Conservation (phyloP, 2,113 vertebrate genomes). For the Lasiurus cinereus region DNA sequence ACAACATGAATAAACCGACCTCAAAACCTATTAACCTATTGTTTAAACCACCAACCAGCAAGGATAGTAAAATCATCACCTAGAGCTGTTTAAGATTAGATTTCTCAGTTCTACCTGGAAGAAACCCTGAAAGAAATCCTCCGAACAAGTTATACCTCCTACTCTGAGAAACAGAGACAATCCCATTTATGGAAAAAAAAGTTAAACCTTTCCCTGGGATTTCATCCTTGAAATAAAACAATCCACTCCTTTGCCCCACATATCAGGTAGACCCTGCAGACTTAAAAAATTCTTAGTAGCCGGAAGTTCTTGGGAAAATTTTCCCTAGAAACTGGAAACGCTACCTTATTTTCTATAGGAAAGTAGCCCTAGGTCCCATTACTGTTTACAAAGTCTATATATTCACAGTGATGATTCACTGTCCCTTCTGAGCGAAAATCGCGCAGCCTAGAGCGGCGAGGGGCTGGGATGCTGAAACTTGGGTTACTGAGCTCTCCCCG, state of each 20-base stretch:
- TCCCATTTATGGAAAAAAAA: background rate
- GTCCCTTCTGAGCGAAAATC: background rate
- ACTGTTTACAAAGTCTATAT: constrained; percentile 39
- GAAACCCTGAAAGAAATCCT: constrained; percentile 80
- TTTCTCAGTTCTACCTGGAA: constrained; percentile 75
- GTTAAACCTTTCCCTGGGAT: background rate
- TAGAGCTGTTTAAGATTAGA: constrained; percentile 81
- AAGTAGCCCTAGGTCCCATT: background rate
- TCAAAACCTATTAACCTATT: constrained; percentile 78
- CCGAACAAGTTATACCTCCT: constrained; percentile 73
- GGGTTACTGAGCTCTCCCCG: background rate
- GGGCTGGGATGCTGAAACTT: background rate
- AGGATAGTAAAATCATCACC: constrained; percentile 78
- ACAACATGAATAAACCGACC: constrained; percentile 75
- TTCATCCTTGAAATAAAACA: constrained; percentile 51
- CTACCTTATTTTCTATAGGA: constrained; percentile 32
- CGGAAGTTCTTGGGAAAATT: constrained; percentile 60
- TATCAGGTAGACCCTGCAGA: constrained; percentile 21
- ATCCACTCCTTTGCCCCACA: background rate
- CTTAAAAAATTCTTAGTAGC: constrained; percentile 4
- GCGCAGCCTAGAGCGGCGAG: background rate
- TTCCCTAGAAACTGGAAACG: constrained; percentile 37
- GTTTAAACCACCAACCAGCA: constrained; percentile 81
- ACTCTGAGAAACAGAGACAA: background rate
- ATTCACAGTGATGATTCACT: background rate